Evolutionary conservation across 2,113 vertebrate genomes (phyloP), one percentile per base, ranked within the genome.

Genomic region (Chionomys nivalis): DNA sequence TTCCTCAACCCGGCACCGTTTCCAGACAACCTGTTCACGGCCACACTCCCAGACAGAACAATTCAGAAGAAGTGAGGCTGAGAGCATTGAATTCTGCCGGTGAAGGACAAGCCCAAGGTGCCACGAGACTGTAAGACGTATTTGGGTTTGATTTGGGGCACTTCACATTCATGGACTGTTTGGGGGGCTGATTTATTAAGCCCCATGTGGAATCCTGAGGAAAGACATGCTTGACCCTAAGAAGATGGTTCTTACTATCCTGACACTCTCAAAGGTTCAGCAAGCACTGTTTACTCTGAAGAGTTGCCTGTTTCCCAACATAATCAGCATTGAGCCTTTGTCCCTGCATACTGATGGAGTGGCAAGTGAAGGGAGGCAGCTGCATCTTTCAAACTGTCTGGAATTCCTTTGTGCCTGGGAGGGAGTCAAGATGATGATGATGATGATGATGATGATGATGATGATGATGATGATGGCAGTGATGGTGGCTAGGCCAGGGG

Each of bases 1-100:
- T 24, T 72, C 23, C 11, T 0, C n/a, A 93, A 52, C 92, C 85
- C 75, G 16, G 61, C 10, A 11, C 76, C 36, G 0, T 66, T 93
- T 93, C 68, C 93, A 95, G 49, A 52, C 82, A 70, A 73, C 58
- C 79, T 81, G 19, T 55, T 93, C 94, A 17, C 24, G 39, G 52
- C 65, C 8, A 14, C 79, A 19, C 76, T 89, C 47, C 28, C 44
- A n/a, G 8, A 13, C 31, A 49, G 49, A 49, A 36, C 26, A 75
- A 65, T 55, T 75, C 49, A 26, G 79, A 77, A 87, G 61, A 85
- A 79, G 39, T 21, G 1, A 44, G 33, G 16, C 81, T 13, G 61
- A 89, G 11, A 55, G 17, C 52, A 70, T 0, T 2, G 13, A 82
- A 24, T 86, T 87, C 17, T 7, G 0, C 42, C 68, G 42, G 26